Base-by-base conservation (phyloP, 2,113 vertebrate genomes). In the Morone saxatilis region DNA sequence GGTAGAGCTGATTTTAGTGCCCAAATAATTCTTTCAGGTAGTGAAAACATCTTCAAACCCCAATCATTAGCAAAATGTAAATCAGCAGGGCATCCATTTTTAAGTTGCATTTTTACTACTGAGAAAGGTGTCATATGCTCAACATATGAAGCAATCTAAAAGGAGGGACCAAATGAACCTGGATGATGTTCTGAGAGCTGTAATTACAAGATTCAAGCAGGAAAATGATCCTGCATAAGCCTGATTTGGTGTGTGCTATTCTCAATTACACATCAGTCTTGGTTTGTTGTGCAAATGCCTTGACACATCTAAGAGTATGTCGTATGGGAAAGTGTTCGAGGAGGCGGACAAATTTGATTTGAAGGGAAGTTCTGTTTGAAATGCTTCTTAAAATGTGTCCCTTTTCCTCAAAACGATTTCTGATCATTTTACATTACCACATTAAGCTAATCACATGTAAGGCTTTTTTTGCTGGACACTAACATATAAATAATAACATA, bases 261-360 rank as follows among this genome's bases (percentile, higher is more conserved):
- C 76, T n/a, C 53, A 67, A 81, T 61, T 41, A 54, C 59, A 51
- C 14, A 20, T 57, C 57, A 65, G n/a, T 69, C 56, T 83, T 60
- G n/a, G 31, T 71, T 83, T 43, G 51, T 70, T 59, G 43, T 61
- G 75, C 75, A 67, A 73, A 73, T 20, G 19, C 47, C 19, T 61
- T 13, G 7, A 51, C 11, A 48, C 19, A 47, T 11, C 25, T 50
- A 36, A 59, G 43, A n/a, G 2, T 31, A 22, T 66, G 53, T 20
- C 6, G 4, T 48, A 16, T 6, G 11, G 11, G 41, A 20, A 50
- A 20, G 14, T 4, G 3, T 50, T 41, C 59, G 17, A 13, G 22
- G 5, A 51, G 36, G 10, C 38, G 17, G 22, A 38, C 10, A 0
- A 54, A 71, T 63, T 12, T 20, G 10, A 54, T 56, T 25, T 50